A percentile compares a stretch with the other conserved stretches of the same genome.
Conservation (phyloP, 2,797 vertebrate genomes). For the Acipenser oxyrinchus region DNA sequence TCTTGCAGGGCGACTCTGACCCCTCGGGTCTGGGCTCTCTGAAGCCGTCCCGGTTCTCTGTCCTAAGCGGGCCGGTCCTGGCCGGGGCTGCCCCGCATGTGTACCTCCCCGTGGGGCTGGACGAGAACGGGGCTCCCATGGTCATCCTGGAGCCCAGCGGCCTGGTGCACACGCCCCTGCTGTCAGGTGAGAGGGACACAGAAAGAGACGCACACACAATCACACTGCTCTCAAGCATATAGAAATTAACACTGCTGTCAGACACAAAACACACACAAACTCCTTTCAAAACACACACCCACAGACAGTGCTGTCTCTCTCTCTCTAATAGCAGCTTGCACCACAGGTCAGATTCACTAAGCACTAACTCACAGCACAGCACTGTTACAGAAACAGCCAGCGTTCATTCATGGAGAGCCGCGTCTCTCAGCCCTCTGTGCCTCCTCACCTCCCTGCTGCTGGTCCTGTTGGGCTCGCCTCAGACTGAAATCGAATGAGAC, state of each 20-base stretch:
- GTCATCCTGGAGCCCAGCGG: slow-evolving; percentile 84
- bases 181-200: slow-evolving; percentile 62
- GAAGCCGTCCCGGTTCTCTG: slow-evolving; percentile 43
- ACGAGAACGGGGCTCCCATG: slow-evolving; percentile 59
- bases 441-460: too few relatives aligned
- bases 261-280: neutral
- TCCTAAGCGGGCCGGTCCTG: slow-evolving; percentile 55
- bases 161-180: slow-evolving; percentile 66
- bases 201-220: neutral
- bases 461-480: too few relatives aligned
- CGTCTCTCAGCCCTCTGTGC: too few relatives aligned
- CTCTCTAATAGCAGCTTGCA: neutral
- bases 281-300: neutral
- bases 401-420: too few relatives aligned
- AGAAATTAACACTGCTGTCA: neutral
- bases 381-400: too few relatives aligned
- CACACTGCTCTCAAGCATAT: too few relatives aligned
- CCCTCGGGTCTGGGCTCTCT: slow-evolving; percentile 34
- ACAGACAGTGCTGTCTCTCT: neutral
- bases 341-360: too few relatives aligned
- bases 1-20: slow-evolving; percentile 62
- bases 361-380: too few relatives aligned
- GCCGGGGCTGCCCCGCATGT: slow-evolving; percentile 51
- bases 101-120: slow-evolving; percentile 70
- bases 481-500: too few relatives aligned